A percentile compares a stretch with the other conserved stretches of the same genome.
phyloP scores from a whole-genome alignment of 1,140 invertebrate species.

The Nymphalis io region DNA sequence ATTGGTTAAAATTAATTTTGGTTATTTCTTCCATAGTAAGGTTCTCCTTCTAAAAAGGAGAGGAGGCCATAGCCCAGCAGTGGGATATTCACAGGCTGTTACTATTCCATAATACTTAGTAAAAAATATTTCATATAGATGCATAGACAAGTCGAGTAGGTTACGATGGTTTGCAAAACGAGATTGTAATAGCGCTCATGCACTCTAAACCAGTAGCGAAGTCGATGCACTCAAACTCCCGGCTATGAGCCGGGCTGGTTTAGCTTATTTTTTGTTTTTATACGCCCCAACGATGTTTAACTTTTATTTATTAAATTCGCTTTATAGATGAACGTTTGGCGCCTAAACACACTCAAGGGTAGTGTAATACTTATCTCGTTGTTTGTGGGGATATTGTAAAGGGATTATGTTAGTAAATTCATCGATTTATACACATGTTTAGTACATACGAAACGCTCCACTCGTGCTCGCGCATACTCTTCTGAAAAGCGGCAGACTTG shows the following conservation, averaged over 20 bases:
- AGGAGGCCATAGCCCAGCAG: too few species aligned
- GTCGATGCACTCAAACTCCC: conserved; percentile 55
- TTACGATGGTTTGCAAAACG: conserved; percentile 41
- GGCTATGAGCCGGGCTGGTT: conserved; percentile 39
- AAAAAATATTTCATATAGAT: not conserved
- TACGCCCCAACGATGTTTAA: conserved; percentile 28
- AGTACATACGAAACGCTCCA: conserved; percentile 81
- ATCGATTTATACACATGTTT: conserved; percentile 16
- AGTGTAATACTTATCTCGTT: conserved; percentile 9
- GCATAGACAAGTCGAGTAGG: not conserved
- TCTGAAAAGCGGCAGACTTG: conserved; percentile 81
- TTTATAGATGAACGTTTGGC: conserved; percentile 33
- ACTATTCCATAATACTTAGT: too few species aligned
- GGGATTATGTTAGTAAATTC: conserved; percentile 36
- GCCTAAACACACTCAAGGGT: conserved; percentile 39
- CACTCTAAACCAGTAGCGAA: conserved; percentile 52
- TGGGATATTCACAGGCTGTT: too few species aligned
- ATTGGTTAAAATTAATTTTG: too few species aligned
- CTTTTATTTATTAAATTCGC: conserved; percentile 39
- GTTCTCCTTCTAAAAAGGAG: too few species aligned
- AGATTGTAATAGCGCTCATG: conserved; percentile 47
- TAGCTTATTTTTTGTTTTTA: conserved; percentile 52
- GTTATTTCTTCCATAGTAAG: too few species aligned
- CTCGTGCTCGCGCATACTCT: conserved; percentile 80
- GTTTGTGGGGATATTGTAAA: conserved; percentile 21